These are phyloP conservation scores for Neolamprologus longior DNA, from an alignment of 2,113 vertebrate genomes.

Conservation along the genomic window DNA sequence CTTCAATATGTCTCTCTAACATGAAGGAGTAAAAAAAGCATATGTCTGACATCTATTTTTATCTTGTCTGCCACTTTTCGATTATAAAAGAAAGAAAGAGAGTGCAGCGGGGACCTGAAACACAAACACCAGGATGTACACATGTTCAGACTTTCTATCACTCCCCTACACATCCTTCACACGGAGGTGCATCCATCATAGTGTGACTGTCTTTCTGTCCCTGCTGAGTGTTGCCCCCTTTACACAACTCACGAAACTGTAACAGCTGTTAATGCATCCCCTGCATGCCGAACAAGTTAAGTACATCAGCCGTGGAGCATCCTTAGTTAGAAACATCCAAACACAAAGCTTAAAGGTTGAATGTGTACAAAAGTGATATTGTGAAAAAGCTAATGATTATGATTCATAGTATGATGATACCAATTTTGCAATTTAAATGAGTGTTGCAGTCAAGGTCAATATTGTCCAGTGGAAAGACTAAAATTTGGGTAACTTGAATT, in stretches of 20 bases:
- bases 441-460: neutral
- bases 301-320: neutral
- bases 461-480: neutral
- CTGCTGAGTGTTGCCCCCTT: constrained; percentile 32
- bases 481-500: neutral
- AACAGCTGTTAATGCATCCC: neutral
- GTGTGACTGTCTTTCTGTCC: constrained; percentile 14
- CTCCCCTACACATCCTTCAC: constrained; percentile 11
- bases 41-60: constrained; percentile 40
- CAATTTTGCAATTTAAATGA: neutral
- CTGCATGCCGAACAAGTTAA: neutral
- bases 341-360: neutral
- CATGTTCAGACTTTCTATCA: neutral
- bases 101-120: constrained; percentile 5
- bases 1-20: neutral
- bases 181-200: neutral
- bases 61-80: constrained; percentile 53
- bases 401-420: neutral
- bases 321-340: neutral
- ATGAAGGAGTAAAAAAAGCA: neutral
- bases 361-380: neutral
- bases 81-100: neutral
- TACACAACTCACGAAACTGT: neutral
- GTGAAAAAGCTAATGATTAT: neutral
- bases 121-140: constrained; percentile 5